phyloP scores from a whole-genome alignment of 1,140 invertebrate genomes.

The Plectrocnemia conspersa region DNA sequence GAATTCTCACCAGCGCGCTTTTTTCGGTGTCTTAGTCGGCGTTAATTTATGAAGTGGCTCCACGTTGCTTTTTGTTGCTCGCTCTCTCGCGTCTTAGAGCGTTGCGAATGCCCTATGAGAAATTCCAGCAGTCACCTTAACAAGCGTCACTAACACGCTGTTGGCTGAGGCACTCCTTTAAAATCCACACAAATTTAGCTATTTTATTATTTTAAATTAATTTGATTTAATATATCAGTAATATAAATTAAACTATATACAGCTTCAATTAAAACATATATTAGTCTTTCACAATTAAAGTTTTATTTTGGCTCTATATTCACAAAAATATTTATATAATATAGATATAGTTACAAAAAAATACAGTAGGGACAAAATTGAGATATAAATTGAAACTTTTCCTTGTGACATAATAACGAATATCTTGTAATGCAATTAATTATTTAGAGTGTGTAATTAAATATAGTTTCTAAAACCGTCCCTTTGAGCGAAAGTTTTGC shows the following conservation, averaged over 20 bases:
- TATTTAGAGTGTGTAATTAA: not conserved
- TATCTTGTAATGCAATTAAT: no score
- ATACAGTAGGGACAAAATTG: no score
- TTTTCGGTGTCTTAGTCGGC: not conserved
- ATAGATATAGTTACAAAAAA: no score
- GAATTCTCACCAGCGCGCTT: slow-evolving; percentile 33
- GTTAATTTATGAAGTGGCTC: slow-evolving; percentile 28
- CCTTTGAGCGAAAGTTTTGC: not conserved
- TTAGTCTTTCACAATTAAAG: not conserved
- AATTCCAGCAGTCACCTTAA: slow-evolving; percentile 27
- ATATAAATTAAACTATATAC: no score
- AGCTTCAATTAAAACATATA: not conserved
- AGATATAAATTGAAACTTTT: no score
- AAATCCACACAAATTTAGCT: no score
- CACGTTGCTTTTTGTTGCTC: slow-evolving; percentile 11
- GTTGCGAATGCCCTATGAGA: slow-evolving; percentile 23
- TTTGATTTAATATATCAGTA: not conserved
- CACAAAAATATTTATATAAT: no score
- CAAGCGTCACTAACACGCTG: slow-evolving; percentile 17
- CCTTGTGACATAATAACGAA: no score
- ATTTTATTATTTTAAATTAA: no score
- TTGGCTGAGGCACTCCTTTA: not conserved
- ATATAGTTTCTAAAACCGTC: slow-evolving; percentile 5
- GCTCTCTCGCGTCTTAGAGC: not conserved
- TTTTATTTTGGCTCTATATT: no score